Base-by-base conservation (phyloP, 2,113 vertebrate species). In the Chinchilla lanigera region DNA sequence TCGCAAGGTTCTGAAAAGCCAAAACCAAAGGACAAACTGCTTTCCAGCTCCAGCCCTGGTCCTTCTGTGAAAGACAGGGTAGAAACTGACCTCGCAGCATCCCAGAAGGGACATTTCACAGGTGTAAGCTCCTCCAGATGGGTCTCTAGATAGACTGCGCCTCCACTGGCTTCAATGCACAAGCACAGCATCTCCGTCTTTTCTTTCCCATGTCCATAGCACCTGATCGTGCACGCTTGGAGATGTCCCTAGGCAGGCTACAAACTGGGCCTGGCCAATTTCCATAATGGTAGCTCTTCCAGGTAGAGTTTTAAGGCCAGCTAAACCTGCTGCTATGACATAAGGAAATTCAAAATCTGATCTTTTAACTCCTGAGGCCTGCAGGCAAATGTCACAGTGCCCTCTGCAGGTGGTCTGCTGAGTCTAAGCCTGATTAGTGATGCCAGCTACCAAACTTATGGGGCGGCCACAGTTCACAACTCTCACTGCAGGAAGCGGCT, bases 21-120 rank as follows among this genome's bases (percentile, higher is more conserved):
- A 60, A 86, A 38, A 84, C 35, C n/a, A 98, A 97, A 98, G 20
- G 71, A 95, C 81, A 94, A 92, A 71, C 73, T 95, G 86, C 38
- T 81, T 92, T 85, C 84, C 26, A 47, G 10, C 33, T 41, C 81
- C 16, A 30, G 0, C 54, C 77, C 6, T 63, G 83, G 38, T 93
- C 44, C 30, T 90, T 80, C 26, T 33, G 65, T 0, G 12, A 95
- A 89, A 97, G 82, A 30, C 17, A 89, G 85, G 4, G 11, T 38
- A 58, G 60, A 95, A 97, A 97, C 22, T 38, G 65, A 93, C 63
- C 71, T 60, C 2, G 38, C 60, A 94, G 63, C 78, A 96, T 60
- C 96, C 86, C 65, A 93, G 56, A 56, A 9, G 26, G 28, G 17
- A n/a, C 0, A 0, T 16, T 35, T 82, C 54, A 69, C 33, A 69